phyloP scores from a whole-genome alignment of 2,113 vertebrate genomes.

The Neolamprologus tretocephalus region DNA sequence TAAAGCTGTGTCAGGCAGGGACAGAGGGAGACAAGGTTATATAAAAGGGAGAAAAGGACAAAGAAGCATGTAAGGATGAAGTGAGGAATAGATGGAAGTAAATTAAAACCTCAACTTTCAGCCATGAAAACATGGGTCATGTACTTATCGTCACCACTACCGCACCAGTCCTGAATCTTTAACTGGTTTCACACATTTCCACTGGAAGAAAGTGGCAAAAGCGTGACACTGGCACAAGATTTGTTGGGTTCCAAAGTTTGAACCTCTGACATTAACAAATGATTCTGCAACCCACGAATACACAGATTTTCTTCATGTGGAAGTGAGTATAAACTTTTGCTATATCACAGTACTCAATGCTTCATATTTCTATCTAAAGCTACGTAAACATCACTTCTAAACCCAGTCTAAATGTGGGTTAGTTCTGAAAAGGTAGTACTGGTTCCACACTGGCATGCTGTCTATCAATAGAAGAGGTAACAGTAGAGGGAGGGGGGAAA shows the following conservation, averaged over 20 bases:
- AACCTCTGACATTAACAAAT: neutral
- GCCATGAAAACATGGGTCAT: neutral
- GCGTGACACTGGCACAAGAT: rapidly evolving
- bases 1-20: constrained; percentile 12
- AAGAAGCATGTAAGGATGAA: neutral
- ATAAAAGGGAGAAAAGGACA: neutral
- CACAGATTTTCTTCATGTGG: neutral
- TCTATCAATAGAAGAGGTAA: neutral
- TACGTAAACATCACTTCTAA: rapidly evolving
- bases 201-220: neutral
- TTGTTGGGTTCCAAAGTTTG: neutral
- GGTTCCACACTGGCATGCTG: neutral
- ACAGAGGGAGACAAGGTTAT: neutral
- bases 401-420: neutral
- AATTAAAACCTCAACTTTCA: neutral
- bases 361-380: neutral
- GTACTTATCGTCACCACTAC: neutral
- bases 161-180: neutral
- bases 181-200: neutral
- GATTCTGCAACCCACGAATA: neutral
- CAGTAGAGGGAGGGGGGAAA: neutral
- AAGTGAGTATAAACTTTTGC: neutral
- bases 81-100: neutral
- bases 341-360: neutral
- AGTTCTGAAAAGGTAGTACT: neutral